Evolutionary conservation across 2,113 vertebrate genomes (phyloP).

Genomic region (Tursiops truncatus): DNA sequence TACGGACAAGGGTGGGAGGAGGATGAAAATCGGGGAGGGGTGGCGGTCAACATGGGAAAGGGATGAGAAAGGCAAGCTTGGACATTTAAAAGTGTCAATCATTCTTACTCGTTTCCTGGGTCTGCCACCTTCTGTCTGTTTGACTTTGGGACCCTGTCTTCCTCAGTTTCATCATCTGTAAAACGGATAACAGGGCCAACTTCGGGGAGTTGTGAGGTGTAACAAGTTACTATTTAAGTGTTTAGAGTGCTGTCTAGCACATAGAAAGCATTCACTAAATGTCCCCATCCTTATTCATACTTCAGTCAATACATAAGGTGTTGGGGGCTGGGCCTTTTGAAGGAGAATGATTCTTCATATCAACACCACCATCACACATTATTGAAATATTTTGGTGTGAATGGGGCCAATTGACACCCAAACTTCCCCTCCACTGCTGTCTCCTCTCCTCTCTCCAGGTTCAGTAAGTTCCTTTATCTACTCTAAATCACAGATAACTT

Average conservation of each 20-base stretch:
- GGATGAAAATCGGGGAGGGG: not conserved
- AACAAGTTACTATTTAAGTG: not conserved
- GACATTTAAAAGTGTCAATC: not conserved
- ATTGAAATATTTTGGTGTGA: not conserved
- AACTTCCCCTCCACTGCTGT: not conserved
- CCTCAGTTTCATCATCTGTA: not conserved
- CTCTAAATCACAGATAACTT: conserved; percentile 26
- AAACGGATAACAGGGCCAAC: not conserved
- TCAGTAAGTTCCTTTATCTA: conserved; percentile 18
- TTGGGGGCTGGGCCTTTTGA: not conserved
- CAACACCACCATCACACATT: not conserved
- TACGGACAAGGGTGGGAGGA: not conserved
- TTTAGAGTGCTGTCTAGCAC: not conserved
- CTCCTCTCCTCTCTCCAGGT: not conserved
- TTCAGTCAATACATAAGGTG: not conserved
- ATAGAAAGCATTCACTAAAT: not conserved
- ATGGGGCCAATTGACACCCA: not conserved
- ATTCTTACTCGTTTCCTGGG: not conserved
- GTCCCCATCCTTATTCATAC: not conserved
- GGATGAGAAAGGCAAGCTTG: not conserved
- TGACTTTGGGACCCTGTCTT: not conserved
- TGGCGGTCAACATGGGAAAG: not conserved
- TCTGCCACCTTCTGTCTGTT: not conserved
- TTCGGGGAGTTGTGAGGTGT: not conserved
- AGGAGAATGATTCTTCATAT: not conserved